Evolutionary conservation across 2,888 invertebrate species (phyloP), one percentile per base, ranked within the genome.

Genomic region (Colletes collaris): DNA sequence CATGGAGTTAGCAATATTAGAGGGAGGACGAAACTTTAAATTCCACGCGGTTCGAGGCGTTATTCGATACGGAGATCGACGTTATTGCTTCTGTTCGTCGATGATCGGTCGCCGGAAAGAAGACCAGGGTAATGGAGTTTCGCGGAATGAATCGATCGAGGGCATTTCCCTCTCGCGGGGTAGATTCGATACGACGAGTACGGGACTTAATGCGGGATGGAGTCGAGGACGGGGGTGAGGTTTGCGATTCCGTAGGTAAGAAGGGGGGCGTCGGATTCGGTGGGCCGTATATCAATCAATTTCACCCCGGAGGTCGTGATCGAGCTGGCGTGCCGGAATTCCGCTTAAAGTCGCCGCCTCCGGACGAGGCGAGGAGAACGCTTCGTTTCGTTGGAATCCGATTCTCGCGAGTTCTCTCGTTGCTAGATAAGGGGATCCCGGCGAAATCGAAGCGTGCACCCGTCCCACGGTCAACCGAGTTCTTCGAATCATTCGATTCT

Each of bases 261-360:
- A 55, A 53, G 68, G 67, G 52, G 59, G 72, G 55, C 69, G 82
- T 70, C 75, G 82, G 72, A 87, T 88, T 87, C 81, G 84, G 70
- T 82, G 69, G 76, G 82, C 83, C 83, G 83, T 86, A 74, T 85
- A 89, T 89, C 89, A 85, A 88, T 89, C 88, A 86, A 88, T 87
- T 88, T 88, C 85, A 84, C 81, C 79, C 60, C 10, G 44, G 52
- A 50, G 73, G 77, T 79, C 79, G 73, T 73, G 79, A 86, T 86
- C 84, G 55, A 52, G 65, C 67, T 72, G 67, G 55, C 79, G 69
- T 56, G 71, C 59, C 44, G 78, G 85, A 82, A 84, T 82, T 86
- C 72, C 73, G 60, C 53, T 59, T 58, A 70, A 76, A 75, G 59
- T 49, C 60, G 37, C 50, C 65, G 56, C 50, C 13, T 66, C 52